Evolutionary conservation across 2,888 invertebrate species (phyloP).

Genomic region (Limnephilus auricula): DNA sequence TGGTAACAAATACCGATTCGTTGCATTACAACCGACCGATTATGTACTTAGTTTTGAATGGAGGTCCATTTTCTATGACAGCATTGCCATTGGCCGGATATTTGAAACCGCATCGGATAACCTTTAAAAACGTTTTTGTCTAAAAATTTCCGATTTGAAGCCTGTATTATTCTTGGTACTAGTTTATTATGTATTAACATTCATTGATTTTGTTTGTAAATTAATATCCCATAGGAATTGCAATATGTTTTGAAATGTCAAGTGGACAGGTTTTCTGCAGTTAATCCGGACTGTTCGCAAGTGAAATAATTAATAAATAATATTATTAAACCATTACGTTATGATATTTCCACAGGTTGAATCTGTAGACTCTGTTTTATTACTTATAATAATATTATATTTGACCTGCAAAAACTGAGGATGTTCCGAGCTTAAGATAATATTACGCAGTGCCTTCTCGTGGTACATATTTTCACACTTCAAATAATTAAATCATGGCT

Average conservation of each 20-base stretch:
- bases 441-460: background rate
- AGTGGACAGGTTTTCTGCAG: background rate
- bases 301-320: background rate
- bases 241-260: background rate
- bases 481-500: background rate
- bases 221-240: background rate
- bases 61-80: constrained; percentile 25
- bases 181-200: too few relatives aligned
- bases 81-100: constrained; percentile 3
- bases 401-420: background rate
- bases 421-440: background rate
- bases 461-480: background rate
- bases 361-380: background rate
- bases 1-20: background rate
- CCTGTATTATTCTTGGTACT: background rate
- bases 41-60: background rate
- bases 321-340: background rate
- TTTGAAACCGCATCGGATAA: background rate
- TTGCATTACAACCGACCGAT: constrained; percentile 9
- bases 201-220: background rate
- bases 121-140: background rate
- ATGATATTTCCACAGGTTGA: background rate
- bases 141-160: background rate
- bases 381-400: background rate
- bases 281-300: background rate